phyloP scores from a whole-genome alignment of 2,888 invertebrate species.

The Lithophane leautieri region DNA sequence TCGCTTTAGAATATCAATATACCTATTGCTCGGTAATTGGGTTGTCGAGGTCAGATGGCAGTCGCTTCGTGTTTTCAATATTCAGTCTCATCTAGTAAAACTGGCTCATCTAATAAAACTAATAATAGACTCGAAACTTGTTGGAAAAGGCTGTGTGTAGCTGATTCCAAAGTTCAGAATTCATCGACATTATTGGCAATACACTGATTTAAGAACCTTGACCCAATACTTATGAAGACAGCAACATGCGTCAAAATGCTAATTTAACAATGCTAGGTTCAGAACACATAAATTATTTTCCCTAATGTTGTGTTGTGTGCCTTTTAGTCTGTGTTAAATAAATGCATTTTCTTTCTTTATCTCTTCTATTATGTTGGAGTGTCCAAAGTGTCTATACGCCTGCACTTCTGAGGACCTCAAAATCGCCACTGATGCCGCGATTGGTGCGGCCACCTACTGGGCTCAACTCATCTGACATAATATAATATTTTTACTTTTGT shows the following conservation, averaged over 20 bases:
- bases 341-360: too few relatives aligned
- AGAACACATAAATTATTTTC: not conserved
- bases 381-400: too few relatives aligned
- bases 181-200: not conserved
- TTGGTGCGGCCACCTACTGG: too few relatives aligned
- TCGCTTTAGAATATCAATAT: not conserved
- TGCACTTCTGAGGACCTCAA: too few relatives aligned
- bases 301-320: too few relatives aligned
- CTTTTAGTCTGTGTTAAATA: too few relatives aligned
- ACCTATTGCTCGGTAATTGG: not conserved
- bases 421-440: too few relatives aligned
- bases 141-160: not conserved
- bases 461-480: too few relatives aligned
- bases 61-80: not conserved
- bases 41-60: not conserved
- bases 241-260: not conserved
- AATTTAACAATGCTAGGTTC: not conserved
- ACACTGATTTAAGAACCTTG: not conserved
- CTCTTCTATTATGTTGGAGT: too few relatives aligned
- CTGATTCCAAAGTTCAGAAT: not conserved
- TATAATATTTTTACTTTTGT: too few relatives aligned
- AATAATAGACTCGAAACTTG: too few relatives aligned
- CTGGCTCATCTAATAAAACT: too few relatives aligned
- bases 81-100: not conserved
- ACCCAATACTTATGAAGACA: not conserved